A percentile compares a stretch with the other conserved stretches of the same genome.
Conservation (phyloP, 1,140 invertebrate genomes). For the Halesus radiatus region DNA sequence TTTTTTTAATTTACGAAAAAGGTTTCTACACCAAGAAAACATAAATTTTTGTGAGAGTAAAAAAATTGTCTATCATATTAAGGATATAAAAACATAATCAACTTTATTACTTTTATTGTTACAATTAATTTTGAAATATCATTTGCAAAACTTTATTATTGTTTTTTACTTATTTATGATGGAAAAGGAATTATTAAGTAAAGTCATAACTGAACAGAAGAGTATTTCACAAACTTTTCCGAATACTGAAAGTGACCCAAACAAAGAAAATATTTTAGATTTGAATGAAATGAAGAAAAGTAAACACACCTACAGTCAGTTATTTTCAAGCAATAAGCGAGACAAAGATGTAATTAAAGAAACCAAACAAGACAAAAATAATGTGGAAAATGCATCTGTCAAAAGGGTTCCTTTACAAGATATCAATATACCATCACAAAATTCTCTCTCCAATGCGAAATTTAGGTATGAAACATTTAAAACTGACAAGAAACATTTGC, state of each 20-base stretch:
- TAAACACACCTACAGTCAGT: neutral
- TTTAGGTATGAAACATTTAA: neutral
- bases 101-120: no score
- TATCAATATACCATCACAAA: constrained; percentile 9
- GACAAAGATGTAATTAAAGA: neutral
- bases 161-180: no score
- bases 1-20: no score
- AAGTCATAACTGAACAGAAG: neutral
- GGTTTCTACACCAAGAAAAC: no score
- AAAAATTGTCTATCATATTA: no score
- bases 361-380: neutral
- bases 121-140: no score
- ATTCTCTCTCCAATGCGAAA: neutral
- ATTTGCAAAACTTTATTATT: no score
- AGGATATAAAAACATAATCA: no score
- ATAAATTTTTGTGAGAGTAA: no score
- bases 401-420: constrained; percentile 15
- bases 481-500: neutral
- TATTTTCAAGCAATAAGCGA: neutral
- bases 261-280: constrained; percentile 14
- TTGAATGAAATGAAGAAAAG: neutral
- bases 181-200: neutral
- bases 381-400: neutral
- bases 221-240: neutral
- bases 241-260: neutral